Conservation (phyloP, 2,797 vertebrate species). For the Acomys russatus region DNA sequence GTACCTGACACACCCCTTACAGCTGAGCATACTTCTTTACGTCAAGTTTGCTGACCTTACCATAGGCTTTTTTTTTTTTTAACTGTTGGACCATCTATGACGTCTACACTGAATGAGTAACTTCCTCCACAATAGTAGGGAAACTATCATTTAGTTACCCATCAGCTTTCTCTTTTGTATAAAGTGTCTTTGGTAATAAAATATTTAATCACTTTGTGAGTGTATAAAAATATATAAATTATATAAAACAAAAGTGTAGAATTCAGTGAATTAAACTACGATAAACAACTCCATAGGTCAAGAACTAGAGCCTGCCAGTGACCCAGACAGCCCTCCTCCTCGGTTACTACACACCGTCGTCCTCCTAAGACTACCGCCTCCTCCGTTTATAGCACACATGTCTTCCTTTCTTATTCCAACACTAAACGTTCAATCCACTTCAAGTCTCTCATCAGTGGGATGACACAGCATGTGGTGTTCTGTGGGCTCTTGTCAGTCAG, state of each 20-base stretch:
- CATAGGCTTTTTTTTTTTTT: neutral
- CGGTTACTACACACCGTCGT: neutral
- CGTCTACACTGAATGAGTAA: neutral
- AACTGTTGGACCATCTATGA: neutral
- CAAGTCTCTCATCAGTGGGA: neutral
- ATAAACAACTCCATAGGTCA: neutral
- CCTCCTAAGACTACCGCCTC: neutral
- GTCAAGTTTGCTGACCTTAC: neutral
- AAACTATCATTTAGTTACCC: neutral
- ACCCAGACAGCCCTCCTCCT: neutral
- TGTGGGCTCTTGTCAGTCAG: neutral
- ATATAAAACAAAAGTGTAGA: constrained; percentile 6
- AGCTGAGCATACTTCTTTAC: neutral
- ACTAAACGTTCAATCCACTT: neutral
- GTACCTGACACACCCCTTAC: neutral
- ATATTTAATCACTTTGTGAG: neutral
- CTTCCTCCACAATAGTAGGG: neutral
- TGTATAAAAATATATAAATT: constrained; percentile 10
- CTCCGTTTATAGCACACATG: neutral
- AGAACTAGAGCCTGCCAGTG: neutral
- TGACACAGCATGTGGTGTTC: neutral
- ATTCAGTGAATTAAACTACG: neutral
- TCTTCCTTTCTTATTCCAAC: neutral
- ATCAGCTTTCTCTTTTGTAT: neutral
- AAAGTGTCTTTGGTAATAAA: neutral